phyloP scores from a whole-genome alignment of 2,888 invertebrate genomes.

The Plagiodera versicolora region DNA sequence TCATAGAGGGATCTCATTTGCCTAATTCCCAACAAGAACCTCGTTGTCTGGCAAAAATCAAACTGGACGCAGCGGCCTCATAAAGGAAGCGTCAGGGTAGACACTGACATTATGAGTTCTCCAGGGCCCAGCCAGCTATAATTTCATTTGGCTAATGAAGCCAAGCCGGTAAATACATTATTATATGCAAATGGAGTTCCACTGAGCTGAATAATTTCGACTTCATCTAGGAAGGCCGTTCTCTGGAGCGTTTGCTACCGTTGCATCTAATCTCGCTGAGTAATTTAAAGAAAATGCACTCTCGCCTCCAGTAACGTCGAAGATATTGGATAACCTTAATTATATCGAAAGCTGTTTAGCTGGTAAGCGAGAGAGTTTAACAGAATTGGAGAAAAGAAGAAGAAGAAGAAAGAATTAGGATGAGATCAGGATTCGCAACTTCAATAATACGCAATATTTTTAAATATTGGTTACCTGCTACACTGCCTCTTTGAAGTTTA shows the following conservation, averaged over 20 bases:
- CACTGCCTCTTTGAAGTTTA: no score
- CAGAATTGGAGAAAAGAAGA: no score
- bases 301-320: background rate
- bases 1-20: slow-evolving; percentile 23
- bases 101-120: slow-evolving; percentile 33
- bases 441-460: no score
- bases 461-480: no score
- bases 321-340: slow-evolving; percentile 17
- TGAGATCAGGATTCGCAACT: background rate
- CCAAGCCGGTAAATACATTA: slow-evolving; percentile 51
- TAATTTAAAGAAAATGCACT: slow-evolving; percentile 28
- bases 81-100: slow-evolving; percentile 33
- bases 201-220: slow-evolving; percentile 44
- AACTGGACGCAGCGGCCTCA: slow-evolving; percentile 34
- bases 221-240: slow-evolving; percentile 25
- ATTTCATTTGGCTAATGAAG: slow-evolving; percentile 53
- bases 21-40: slow-evolving; percentile 20
- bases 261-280: slow-evolving; percentile 26
- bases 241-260: slow-evolving; percentile 15
- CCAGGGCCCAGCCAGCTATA: slow-evolving; percentile 44
- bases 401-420: background rate
- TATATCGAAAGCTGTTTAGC: slow-evolving; percentile 17
- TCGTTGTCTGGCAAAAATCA: slow-evolving; percentile 37
- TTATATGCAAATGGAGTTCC: slow-evolving; percentile 51
- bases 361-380: background rate